These are phyloP conservation scores for Mercenaria mercenaria DNA, from an alignment of 1,140 invertebrate genomes.

Conservation along the genomic window DNA sequence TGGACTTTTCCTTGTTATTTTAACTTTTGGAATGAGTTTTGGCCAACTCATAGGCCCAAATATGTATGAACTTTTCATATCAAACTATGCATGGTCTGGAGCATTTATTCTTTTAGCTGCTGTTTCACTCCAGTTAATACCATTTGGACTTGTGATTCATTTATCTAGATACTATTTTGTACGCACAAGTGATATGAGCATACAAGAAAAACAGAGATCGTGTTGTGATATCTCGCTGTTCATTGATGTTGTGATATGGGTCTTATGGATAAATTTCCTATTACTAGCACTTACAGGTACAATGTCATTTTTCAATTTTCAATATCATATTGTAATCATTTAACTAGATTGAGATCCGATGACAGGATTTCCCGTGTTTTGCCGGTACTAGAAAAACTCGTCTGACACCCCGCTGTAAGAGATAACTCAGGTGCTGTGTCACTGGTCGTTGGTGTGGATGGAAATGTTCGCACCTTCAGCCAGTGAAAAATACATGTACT, in stretches of 20 bases:
- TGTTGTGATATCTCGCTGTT: background rate
- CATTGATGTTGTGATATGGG: background rate
- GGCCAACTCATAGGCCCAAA: background rate
- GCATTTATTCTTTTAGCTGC: background rate
- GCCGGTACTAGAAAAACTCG: too few species aligned
- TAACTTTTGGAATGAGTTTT: slow-evolving; percentile 5
- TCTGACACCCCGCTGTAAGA: too few species aligned
- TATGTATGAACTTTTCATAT: slow-evolving; percentile 18
- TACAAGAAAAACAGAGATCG: background rate
- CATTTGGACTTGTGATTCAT: background rate
- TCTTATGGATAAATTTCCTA: background rate
- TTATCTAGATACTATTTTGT: background rate
- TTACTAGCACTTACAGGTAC: background rate
- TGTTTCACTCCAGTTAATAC: background rate
- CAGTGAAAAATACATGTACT: too few species aligned
- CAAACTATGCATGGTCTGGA: slow-evolving; percentile 2
- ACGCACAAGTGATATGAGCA: background rate
- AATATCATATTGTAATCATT: too few species aligned
- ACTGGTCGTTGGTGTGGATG: too few species aligned
- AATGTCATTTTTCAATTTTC: too few species aligned
- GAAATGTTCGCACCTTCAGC: too few species aligned
- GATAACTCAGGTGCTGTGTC: too few species aligned
- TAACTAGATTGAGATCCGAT: too few species aligned
- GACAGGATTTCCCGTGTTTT: too few species aligned
- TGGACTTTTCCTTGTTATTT: background rate